phyloP scores from a whole-genome alignment of 2,888 invertebrate genomes.

The Ectemnius lituratus region DNA sequence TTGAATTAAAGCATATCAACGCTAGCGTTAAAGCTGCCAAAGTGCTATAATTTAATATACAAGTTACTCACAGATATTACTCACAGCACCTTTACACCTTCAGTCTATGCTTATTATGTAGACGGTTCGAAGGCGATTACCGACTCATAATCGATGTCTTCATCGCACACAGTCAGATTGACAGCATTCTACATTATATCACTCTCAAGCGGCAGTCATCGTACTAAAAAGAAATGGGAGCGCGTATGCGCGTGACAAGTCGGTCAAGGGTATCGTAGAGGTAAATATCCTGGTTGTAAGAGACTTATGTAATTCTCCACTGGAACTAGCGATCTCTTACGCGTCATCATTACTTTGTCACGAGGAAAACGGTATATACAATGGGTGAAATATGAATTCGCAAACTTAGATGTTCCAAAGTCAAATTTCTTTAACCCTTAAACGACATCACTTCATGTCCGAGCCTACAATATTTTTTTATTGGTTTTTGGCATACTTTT shows the following conservation, averaged over 20 bases:
- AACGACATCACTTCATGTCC: too few relatives aligned
- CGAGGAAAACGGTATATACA: background rate
- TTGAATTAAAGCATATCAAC: too few relatives aligned
- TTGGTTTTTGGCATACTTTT: too few relatives aligned
- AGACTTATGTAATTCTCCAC: background rate
- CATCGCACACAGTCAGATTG: conserved; percentile 15
- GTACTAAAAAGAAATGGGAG: conserved; percentile 19
- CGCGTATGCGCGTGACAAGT: conserved; percentile 33
- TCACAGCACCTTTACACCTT: too few relatives aligned
- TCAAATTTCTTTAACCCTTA: too few relatives aligned
- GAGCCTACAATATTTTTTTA: too few relatives aligned
- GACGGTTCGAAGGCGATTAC: conserved; percentile 12
- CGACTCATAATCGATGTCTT: conserved; percentile 22
- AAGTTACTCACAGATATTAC: too few relatives aligned
- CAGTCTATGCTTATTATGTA: too few relatives aligned
- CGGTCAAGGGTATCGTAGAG: conserved; percentile 42
- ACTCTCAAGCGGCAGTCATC: background rate
- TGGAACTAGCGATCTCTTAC: conserved; percentile 6
- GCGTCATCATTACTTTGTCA: background rate
- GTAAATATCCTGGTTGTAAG: conserved; percentile 34
- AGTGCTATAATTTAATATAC: too few relatives aligned
- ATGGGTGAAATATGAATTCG: too few relatives aligned
- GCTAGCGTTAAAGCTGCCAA: too few relatives aligned
- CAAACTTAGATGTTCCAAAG: too few relatives aligned
- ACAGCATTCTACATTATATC: conserved; percentile 29